A percentile compares a stretch with the other conserved stretches of the same genome.
Evolutionary conservation across 2,888 invertebrate species (phyloP).

Genomic region (Acanthopleura granulata): DNA sequence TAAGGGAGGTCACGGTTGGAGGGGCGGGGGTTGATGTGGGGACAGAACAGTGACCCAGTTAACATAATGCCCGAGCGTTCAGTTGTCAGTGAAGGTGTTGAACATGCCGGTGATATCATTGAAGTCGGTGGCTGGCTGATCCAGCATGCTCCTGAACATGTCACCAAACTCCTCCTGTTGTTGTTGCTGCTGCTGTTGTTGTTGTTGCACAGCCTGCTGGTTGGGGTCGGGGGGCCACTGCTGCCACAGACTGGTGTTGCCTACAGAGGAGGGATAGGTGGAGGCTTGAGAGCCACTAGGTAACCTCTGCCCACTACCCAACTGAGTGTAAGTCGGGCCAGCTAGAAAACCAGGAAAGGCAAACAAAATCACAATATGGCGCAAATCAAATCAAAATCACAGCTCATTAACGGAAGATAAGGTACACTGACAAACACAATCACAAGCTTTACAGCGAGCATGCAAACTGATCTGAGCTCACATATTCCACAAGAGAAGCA

Average conservation of each 20-base stretch:
- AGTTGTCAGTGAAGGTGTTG: slow-evolving; percentile 57
- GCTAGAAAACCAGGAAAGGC: slow-evolving; percentile 70
- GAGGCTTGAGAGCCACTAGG: slow-evolving; percentile 30
- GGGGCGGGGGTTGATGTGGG: too few relatives aligned
- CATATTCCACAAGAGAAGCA: too few relatives aligned
- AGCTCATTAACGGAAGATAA: too few relatives aligned
- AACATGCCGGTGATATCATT: slow-evolving; percentile 65
- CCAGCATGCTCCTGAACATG: slow-evolving; percentile 62
- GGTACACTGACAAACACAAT: too few relatives aligned
- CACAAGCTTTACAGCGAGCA: too few relatives aligned
- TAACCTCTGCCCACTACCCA: slow-evolving; percentile 74
- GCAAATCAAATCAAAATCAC: too few relatives aligned
- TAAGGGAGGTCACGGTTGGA: too few relatives aligned
- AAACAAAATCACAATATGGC: slow-evolving; percentile 5
- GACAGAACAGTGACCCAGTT: too few relatives aligned
- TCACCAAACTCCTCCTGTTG: slow-evolving; percentile 62
- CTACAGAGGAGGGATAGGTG: slow-evolving; percentile 25
- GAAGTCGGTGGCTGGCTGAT: slow-evolving; percentile 60
- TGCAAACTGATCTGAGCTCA: too few relatives aligned
- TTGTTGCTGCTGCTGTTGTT: slow-evolving; percentile 32
- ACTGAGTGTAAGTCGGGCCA: slow-evolving; percentile 85
- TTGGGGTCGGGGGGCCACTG: slow-evolving; percentile 48
- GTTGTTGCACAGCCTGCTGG: slow-evolving; percentile 30
- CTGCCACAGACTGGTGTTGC: slow-evolving; percentile 37
- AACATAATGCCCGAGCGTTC: neutral